Percentiles rank a stretch among this genome's conserved stretches.
Evolutionary conservation across 1,140 invertebrate species (phyloP).

Genomic region (Argopecten irradians): DNA sequence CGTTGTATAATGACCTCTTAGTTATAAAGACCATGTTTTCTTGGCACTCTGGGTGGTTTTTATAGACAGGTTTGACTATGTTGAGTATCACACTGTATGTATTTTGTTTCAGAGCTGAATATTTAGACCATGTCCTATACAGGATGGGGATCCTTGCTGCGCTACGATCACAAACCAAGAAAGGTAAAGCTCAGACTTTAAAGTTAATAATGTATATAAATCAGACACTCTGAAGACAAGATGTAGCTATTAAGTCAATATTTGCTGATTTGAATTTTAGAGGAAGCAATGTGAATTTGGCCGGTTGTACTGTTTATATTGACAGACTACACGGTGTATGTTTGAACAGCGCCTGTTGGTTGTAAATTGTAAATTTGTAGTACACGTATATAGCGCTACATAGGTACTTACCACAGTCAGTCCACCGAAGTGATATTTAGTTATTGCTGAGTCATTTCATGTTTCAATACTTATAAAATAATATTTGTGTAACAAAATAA

Average conservation of each 20-base stretch:
- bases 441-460: too few relatives aligned
- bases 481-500: too few relatives aligned
- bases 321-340: too few relatives aligned
- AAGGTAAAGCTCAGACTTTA: slow-evolving; percentile 80
- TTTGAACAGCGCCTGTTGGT: background rate
- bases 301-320: background rate
- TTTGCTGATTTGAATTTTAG: background rate
- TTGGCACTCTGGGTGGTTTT: too few relatives aligned
- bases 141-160: slow-evolving; percentile 94
- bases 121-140: slow-evolving; percentile 92
- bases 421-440: too few relatives aligned
- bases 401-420: too few relatives aligned
- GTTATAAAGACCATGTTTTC: too few relatives aligned
- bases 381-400: background rate
- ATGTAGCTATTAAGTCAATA: too few relatives aligned
- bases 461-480: too few relatives aligned
- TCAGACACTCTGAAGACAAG: too few relatives aligned
- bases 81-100: background rate
- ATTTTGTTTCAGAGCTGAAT: slow-evolving; percentile 82
- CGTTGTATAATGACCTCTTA: too few relatives aligned
- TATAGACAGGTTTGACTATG: too few relatives aligned
- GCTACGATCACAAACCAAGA: slow-evolving; percentile 88
- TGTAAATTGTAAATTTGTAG: background rate
- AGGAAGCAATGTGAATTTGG: background rate
- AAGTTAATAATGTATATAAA: background rate